These are phyloP conservation scores for Apodemus speciosus DNA, from an alignment of 2,113 vertebrate species.

Conservation along the genomic window DNA sequence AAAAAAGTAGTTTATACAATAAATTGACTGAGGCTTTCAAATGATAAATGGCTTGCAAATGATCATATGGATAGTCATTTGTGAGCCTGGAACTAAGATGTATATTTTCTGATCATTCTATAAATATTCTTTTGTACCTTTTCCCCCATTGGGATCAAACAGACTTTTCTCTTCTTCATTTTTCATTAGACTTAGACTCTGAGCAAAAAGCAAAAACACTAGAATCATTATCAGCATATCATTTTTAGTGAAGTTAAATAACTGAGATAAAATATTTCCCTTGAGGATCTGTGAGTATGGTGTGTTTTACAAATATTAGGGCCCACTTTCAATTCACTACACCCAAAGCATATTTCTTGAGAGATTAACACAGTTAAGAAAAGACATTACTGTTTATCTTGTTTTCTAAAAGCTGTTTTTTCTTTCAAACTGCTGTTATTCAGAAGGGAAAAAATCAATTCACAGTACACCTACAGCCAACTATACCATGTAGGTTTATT, in stretches of 20 bases:
- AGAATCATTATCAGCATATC: slow-evolving; percentile 1
- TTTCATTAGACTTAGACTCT: slow-evolving; percentile 68
- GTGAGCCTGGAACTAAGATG: neutral
- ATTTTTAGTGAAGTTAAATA: slow-evolving; percentile 31
- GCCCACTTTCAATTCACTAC: neutral
- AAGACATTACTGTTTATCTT: slow-evolving; percentile 22
- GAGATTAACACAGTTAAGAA: slow-evolving; percentile 18
- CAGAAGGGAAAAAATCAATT: neutral
- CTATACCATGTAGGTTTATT: neutral
- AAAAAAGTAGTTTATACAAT: neutral
- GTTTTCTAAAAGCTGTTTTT: slow-evolving; percentile 37
- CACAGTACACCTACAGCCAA: neutral
- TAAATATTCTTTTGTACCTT: slow-evolving; percentile 73
- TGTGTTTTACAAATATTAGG: neutral
- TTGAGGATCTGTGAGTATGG: neutral
- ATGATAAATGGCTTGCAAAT: neutral
- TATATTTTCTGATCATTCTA: neutral
- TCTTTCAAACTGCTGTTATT: slow-evolving; percentile 38
- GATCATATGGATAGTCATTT: neutral
- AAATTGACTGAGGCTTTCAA: neutral
- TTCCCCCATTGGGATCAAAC: slow-evolving; percentile 69
- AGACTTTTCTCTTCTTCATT: slow-evolving; percentile 37
- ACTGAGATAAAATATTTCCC: neutral
- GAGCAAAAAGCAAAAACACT: slow-evolving; percentile 56
- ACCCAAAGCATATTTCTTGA: neutral